These are phyloP conservation scores for Paracanthobrama guichenoti DNA, from an alignment of 2,113 vertebrate species.

Conservation along the genomic window DNA sequence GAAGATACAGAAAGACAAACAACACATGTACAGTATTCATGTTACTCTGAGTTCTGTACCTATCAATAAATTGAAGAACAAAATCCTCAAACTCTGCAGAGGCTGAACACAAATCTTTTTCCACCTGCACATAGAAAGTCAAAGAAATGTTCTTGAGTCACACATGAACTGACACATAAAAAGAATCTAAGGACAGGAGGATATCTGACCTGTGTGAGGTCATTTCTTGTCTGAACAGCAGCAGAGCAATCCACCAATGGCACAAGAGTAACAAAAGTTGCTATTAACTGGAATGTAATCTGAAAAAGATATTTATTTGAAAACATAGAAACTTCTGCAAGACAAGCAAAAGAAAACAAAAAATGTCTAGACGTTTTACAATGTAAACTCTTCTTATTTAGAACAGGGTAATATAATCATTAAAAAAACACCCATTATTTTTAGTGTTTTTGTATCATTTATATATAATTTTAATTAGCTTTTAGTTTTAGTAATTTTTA, in stretches of 20 bases:
- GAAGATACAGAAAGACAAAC: not conserved
- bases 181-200: not conserved
- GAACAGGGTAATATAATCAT: not conserved
- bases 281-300: constrained; percentile 99
- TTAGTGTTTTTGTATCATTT: not conserved
- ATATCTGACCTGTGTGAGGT: constrained; percentile 86
- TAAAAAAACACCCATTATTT: not conserved
- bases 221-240: constrained; percentile 85
- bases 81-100: constrained; percentile 98
- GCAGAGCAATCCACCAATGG: constrained; percentile 99
- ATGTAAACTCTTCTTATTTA: not conserved
- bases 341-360: too few relatives aligned
- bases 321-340: too few relatives aligned
- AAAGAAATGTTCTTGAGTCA: not conserved
- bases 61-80: constrained; percentile 97
- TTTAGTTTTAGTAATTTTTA: too few relatives aligned
- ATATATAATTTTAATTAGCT: not conserved
- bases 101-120: constrained; percentile 93
- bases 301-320: constrained; percentile 58
- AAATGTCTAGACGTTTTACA: too few relatives aligned
- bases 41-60: constrained; percentile 67
- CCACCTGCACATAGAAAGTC: constrained; percentile 75
- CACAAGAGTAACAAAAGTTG: constrained; percentile 97
- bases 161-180: not conserved
- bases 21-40: not conserved